Percentiles rank a stretch among this genome's conserved stretches.
phyloP scores from a whole-genome alignment of 35 echinoderm and acorn worm species.

The Ophioderma brevispina region DNA sequence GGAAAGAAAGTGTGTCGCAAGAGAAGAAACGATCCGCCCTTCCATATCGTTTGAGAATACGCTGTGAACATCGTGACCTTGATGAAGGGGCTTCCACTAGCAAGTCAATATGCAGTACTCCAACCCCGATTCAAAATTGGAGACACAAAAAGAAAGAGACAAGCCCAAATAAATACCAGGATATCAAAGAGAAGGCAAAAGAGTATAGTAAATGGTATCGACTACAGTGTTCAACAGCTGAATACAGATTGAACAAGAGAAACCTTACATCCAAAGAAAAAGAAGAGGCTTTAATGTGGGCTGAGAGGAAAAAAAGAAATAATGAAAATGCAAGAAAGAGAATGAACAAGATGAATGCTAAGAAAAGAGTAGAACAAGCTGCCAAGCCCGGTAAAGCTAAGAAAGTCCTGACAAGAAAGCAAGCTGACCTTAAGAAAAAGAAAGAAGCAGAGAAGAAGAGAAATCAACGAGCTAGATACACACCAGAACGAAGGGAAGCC shows the following conservation, averaged over 20 bases:
- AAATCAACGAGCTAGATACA: neutral
- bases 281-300: slow-evolving; percentile 31
- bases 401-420: slow-evolving; percentile 17
- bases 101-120: neutral
- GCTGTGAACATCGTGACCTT: neutral
- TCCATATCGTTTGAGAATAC: neutral
- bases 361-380: slow-evolving; percentile 10
- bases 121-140: neutral
- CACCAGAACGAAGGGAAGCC: neutral
- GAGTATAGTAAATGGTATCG: neutral
- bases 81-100: neutral
- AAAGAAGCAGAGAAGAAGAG: neutral
- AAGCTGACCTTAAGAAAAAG: neutral
- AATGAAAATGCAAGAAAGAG: slow-evolving; percentile 35
- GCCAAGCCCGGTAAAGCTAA: neutral
- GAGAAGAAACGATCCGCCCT: neutral
- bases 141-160: neutral
- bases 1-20: too few species aligned
- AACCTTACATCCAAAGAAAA: neutral
- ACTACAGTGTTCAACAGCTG: neutral
- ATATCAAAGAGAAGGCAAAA: neutral
- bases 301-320: neutral
- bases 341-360: slow-evolving; percentile 38
- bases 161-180: neutral
- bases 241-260: neutral